Evolutionary conservation across 2,797 vertebrate species (phyloP).

Genomic region (Clamator glandarius): DNA sequence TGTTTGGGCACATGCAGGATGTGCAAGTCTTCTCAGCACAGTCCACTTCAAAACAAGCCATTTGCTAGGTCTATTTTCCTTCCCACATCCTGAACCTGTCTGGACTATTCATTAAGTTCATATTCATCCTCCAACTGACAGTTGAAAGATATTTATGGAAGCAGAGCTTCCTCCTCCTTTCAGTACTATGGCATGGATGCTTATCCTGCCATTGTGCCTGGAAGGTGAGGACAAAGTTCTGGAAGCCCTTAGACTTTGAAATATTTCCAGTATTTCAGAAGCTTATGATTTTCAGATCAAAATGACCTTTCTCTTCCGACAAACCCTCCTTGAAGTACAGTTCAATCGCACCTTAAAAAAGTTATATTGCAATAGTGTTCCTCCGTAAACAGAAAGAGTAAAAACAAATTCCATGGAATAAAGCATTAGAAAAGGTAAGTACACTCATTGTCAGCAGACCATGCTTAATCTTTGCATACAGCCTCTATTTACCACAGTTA

Average conservation of each 20-base stretch:
- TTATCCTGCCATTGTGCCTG: background rate
- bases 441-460: background rate
- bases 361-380: background rate
- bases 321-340: background rate
- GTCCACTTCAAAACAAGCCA: background rate
- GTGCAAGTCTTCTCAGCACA: background rate
- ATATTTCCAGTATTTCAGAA: background rate
- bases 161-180: background rate
- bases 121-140: background rate
- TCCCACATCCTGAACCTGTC: background rate
- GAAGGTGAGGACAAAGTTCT: background rate
- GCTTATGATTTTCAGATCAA: background rate
- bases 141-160: background rate
- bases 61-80: background rate
- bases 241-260: background rate
- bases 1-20: background rate
- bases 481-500: background rate
- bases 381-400: background rate
- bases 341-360: background rate
- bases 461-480: background rate
- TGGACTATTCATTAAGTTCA: background rate
- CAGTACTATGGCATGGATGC: background rate
- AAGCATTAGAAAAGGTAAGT: background rate
- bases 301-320: background rate
- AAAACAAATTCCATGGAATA: background rate